These are phyloP conservation scores for Drosophila repletoides DNA, from an alignment of 1,140 invertebrate species.

Conservation along the genomic window DNA sequence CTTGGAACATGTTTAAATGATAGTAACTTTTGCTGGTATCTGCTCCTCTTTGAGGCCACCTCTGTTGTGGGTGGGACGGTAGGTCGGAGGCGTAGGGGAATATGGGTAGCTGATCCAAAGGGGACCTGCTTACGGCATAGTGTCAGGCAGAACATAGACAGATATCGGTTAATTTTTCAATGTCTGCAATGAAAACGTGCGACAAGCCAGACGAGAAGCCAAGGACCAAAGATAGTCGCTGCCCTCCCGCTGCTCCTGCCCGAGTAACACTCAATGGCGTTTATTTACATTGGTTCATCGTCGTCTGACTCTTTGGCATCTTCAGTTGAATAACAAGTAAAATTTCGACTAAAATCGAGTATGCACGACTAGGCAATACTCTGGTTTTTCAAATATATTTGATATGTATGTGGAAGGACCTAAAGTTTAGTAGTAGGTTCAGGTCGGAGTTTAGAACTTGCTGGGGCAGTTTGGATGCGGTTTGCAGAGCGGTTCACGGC, in stretches of 20 bases:
- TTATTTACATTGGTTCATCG: slow-evolving; percentile 47
- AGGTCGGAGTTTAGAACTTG: too few relatives aligned
- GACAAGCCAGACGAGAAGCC: slow-evolving; percentile 33
- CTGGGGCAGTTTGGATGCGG: too few relatives aligned
- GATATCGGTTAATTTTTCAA: slow-evolving; percentile 78
- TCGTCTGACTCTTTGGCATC: slow-evolving; percentile 29
- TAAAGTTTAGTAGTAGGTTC: too few relatives aligned
- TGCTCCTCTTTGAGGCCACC: slow-evolving; percentile 2
- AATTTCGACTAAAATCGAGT: too few relatives aligned
- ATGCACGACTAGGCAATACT: too few relatives aligned
- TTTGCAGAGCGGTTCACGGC: too few relatives aligned
- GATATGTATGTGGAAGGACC: too few relatives aligned
- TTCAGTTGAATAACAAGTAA: slow-evolving; percentile 31
- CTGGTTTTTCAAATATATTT: too few relatives aligned
- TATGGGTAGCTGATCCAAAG: slow-evolving; percentile 4
- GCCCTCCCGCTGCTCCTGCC: neutral
- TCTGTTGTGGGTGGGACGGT: neutral
- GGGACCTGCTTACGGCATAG: slow-evolving; percentile 20
- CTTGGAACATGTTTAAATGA: neutral
- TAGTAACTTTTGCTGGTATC: neutral
- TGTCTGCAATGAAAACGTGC: slow-evolving; percentile 70
- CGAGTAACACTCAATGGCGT: neutral
- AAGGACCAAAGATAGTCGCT: slow-evolving; percentile 11
- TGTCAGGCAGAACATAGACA: slow-evolving; percentile 64
- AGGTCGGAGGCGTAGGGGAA: neutral